Evolutionary conservation across 2,888 invertebrate genomes (phyloP), one percentile per base, ranked within the genome.

Genomic region (Tinea trinotella): DNA sequence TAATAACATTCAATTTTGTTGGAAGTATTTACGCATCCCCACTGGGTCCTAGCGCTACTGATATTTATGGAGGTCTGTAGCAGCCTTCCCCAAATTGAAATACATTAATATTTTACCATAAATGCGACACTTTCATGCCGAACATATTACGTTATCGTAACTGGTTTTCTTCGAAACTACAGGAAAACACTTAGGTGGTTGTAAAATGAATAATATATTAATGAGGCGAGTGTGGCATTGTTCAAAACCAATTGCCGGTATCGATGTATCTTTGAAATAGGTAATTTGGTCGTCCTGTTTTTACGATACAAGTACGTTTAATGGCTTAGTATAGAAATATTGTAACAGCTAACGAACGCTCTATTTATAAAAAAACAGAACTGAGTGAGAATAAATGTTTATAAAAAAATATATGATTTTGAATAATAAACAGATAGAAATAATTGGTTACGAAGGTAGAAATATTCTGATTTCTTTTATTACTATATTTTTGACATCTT

Each of bases 81-180:
- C 75, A 76, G 74, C 74, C 75, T 74, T 69, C 70, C 80, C 80
- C 81, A 82, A 85, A 85, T 84, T 85, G 84, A 84, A 85, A 85
- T 82, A 84, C 82, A 85, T 85, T 85, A 83, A 85, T 85, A 85
- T 84, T 81, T 83, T 81, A 84, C 80, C 82, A 83, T 82, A 83
- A 84, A 83, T 74, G 82, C 81, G 84, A 85, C 84, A 83, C 76
- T 83, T 84, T 81, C 81, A 75, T 76, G 76, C 76, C 76, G 71
- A 74, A 80, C 82, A 80, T 81, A 56, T 54, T 81, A 79, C 82
- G 79, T 79, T 83, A 81, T 79, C 82, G 77, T 83, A 84, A 84
- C 83, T 83, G 83, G 76, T 79, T 84, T 82, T 81, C 78, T 81
- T 35, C 24, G 50, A 22, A 40, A 40, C 30, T 30, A 30, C 30